Base-by-base conservation (phyloP, 2,113 vertebrate species). In the Acrocephalus arundinaceus region DNA sequence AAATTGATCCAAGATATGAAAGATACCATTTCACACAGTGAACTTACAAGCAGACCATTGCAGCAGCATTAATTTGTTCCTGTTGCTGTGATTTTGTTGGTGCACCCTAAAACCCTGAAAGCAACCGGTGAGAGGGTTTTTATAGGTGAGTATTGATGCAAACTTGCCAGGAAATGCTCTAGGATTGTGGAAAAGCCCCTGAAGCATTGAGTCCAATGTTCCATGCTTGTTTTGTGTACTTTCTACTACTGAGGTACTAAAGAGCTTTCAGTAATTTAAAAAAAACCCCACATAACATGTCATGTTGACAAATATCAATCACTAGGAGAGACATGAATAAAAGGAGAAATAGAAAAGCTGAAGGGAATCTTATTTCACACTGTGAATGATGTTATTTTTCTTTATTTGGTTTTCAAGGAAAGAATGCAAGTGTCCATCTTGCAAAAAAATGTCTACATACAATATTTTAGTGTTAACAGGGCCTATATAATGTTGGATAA, bases 211-310 rank as follows among this genome's bases (percentile, higher is more conserved):
- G n/a, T n/a, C n/a, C n/a, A n/a, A n/a, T 54, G 24, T 74, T 86
- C 68, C 6, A 0, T 35, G 30, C 37, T 66, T 65, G 21, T 54
- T 73, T 86, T 45, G 8, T 61, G 23, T 93, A 27, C 68, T 77
- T 70, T 61, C 51, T 68, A 2, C 68, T 91, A 1, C 5, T 35
- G 59, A 70, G 65, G n/a, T 66, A 37, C 59, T 71, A 12, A 89
- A 68, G 49, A 78, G 45, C 33, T 65, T 75, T 63, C 51, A 67
- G 48, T 33, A 43, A 62, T 31, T 57, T 6, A 57, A 57, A 85
- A 43, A 11, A 9, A 6, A 0, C 1, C 4, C 18, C 13, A 30
- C 35, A 6, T 41, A 9, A 9, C 24, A 17, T 27, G 5, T 70
- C 5, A 16, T 33, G 18, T 35, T 79, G 75, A 43, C 28, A 82